Evolutionary conservation across 2,888 invertebrate species (phyloP), one percentile per base, ranked within the genome.

Genomic region (Nomada ruficornis): DNA sequence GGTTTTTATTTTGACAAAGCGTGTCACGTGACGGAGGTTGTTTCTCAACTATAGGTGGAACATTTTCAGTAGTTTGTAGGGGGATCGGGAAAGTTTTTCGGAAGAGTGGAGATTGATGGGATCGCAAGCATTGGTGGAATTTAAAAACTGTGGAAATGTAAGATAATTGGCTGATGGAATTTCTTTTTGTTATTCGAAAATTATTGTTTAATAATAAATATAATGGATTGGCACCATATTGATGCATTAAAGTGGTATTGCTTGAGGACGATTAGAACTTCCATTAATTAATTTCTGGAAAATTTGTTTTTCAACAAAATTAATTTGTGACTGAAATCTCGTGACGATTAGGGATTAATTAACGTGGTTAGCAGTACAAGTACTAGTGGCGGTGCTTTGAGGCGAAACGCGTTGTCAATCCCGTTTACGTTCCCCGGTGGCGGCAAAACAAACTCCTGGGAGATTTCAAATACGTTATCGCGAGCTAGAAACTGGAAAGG

Each of bases 401-500:
- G 54, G 44, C 26, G 73, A 69, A 67, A 74, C 57, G 36, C 13
- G 44, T 59, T 47, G 72, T 57, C 76, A 72, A 71, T 47, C 50
- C 57, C 42, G 5, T n/a, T 20, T 20, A 55, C 62, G 29, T 20
- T 47, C 26, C 36, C 62, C 20, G 13, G 63, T 20, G 23, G 20
- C 55, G 70, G 29, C 76, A 75, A 80, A 82, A 77, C 69, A 75
- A 70, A 69, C 65, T 55, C 62, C 64, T 55, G 23, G 67, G 63
- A 80, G 77, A 74, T 83, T 71, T 47, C 15, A 69, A 81, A 86
- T 86, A 78, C 44, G 84, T 77, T 86, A 83, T 86, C 86, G 81
- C 80, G 57, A 47, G 59, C 63, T 67, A 75, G 71, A 77, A 79
- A 52, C 77, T 72, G 76, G 77, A 68, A 75, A 86, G 86, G 69